Conservation (phyloP, 2,888 invertebrate genomes). For the Proisotoma minuta region DNA sequence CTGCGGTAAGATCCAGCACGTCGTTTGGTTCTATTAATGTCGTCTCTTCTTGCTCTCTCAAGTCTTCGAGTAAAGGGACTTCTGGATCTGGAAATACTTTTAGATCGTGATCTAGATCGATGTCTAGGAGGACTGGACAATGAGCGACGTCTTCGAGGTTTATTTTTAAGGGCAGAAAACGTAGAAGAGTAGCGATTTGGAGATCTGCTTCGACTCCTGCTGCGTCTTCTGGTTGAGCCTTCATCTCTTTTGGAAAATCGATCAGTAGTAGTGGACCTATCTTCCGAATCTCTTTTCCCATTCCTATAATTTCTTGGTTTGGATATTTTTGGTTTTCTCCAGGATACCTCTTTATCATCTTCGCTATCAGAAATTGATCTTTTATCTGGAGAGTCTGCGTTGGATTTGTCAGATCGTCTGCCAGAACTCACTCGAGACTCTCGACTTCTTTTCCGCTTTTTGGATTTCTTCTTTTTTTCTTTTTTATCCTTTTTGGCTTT, state of each 20-base stretch:
- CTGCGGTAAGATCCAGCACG: slow-evolving; percentile 14
- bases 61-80: slow-evolving; percentile 46
- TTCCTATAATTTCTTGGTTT: slow-evolving; percentile 68
- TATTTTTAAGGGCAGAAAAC: background rate
- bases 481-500: slow-evolving; percentile 46
- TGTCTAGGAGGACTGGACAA: slow-evolving; percentile 20
- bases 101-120: slow-evolving; percentile 34
- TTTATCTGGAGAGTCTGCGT: slow-evolving; percentile 6
- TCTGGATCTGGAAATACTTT: slow-evolving; percentile 47
- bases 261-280: slow-evolving; percentile 51
- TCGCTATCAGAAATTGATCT: slow-evolving; percentile 23
- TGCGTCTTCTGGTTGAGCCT: slow-evolving; percentile 49
- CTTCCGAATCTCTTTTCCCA: slow-evolving; percentile 51
- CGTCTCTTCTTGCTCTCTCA: slow-evolving; percentile 49
- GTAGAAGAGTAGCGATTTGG: background rate
- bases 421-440: slow-evolving; percentile 26
- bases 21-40: slow-evolving; percentile 5
- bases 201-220: slow-evolving; percentile 43
- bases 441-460: slow-evolving; percentile 56
- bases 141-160: background rate
- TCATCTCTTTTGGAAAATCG: background rate
- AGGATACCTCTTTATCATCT: slow-evolving; percentile 53
- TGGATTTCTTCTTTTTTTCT: slow-evolving; percentile 49
- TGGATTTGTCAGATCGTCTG: slow-evolving; percentile 18
- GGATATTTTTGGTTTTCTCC: slow-evolving; percentile 73